These are phyloP conservation scores for Amitus sp. DNA, from an alignment of 2,888 invertebrate genomes.

Conservation along the genomic window DNA sequence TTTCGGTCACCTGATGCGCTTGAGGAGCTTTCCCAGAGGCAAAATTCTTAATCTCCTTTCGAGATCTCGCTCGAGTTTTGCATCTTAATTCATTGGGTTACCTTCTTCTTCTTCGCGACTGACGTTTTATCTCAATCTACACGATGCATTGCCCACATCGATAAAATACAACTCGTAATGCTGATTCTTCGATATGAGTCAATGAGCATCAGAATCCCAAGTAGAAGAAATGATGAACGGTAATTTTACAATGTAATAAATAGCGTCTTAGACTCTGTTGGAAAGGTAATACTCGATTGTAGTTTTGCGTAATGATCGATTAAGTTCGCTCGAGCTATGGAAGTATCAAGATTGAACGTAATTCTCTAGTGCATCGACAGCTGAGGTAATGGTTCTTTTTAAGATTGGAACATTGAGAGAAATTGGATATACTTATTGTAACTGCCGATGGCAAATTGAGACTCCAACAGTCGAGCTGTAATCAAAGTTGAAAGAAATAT, in stretches of 20 bases:
- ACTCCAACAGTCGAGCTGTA: too few relatives aligned
- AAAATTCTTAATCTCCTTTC: conserved; percentile 42
- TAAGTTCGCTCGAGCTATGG: neutral
- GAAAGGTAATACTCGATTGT: too few relatives aligned
- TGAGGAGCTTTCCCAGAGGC: conserved; percentile 32
- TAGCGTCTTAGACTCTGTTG: too few relatives aligned
- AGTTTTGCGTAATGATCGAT: too few relatives aligned
- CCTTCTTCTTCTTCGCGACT: conserved; percentile 33
- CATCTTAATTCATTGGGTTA: conserved; percentile 39
- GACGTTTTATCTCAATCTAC: conserved; percentile 43
- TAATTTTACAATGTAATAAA: too few relatives aligned
- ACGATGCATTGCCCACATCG: conserved; percentile 42
- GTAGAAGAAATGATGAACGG: conserved; percentile 16
- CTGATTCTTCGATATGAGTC: conserved; percentile 19
- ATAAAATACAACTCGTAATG: conserved; percentile 37
- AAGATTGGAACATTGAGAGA: too few relatives aligned
- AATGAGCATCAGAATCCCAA: conserved; percentile 13
- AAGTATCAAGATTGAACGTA: conserved; percentile 29
- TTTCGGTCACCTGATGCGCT: conserved; percentile 31
- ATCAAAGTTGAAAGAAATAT: too few relatives aligned
- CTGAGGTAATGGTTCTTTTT: conserved; percentile 54
- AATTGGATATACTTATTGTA: too few relatives aligned
- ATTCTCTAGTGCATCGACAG: conserved; percentile 16
- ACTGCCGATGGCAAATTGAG: too few relatives aligned
- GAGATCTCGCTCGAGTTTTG: conserved; percentile 40